A percentile compares a stretch with the other conserved stretches of the same genome.
phyloP scores from a whole-genome alignment of 1,140 invertebrate genomes.

The Drosophila novamexicana region DNA sequence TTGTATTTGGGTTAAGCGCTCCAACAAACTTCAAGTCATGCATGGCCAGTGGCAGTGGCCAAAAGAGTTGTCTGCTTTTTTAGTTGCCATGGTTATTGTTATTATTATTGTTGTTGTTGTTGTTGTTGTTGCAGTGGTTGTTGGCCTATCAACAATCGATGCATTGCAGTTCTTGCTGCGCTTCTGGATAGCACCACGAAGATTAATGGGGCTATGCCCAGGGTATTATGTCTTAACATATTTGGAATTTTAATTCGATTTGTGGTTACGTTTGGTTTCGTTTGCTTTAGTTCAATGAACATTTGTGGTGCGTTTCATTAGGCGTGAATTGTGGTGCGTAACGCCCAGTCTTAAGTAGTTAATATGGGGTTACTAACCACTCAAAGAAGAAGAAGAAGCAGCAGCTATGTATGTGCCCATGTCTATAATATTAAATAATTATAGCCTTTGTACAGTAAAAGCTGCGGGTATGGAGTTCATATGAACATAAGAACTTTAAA shows the following conservation, averaged over 20 bases:
- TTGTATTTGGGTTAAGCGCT: slow-evolving; percentile 75
- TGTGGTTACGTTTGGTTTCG: slow-evolving; percentile 60
- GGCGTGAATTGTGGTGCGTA: slow-evolving; percentile 49
- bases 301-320: slow-evolving; percentile 46
- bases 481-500: not conserved
- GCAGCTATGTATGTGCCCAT: not conserved
- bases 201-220: slow-evolving; percentile 40
- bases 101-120: not conserved
- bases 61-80: slow-evolving; percentile 43
- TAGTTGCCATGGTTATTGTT: slow-evolving; percentile 16
- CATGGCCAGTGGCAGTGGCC: slow-evolving; percentile 42
- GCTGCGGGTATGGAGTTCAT: slow-evolving; percentile 3
- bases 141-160: slow-evolving; percentile 35
- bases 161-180: slow-evolving; percentile 47
- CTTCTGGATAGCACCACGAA: slow-evolving; percentile 47
- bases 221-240: slow-evolving; percentile 42
- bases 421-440: slow-evolving; percentile 58
- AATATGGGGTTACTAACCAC: slow-evolving; percentile 48
- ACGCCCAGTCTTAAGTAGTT: slow-evolving; percentile 63
- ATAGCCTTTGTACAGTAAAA: slow-evolving; percentile 23
- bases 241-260: slow-evolving; percentile 78
- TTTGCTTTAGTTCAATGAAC: slow-evolving; percentile 42
- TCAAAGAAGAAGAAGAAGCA: not conserved
- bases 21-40: slow-evolving; percentile 69
- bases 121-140: slow-evolving; percentile 12